phyloP scores from a whole-genome alignment of 2,888 invertebrate genomes.

The Andrena bicolor region DNA sequence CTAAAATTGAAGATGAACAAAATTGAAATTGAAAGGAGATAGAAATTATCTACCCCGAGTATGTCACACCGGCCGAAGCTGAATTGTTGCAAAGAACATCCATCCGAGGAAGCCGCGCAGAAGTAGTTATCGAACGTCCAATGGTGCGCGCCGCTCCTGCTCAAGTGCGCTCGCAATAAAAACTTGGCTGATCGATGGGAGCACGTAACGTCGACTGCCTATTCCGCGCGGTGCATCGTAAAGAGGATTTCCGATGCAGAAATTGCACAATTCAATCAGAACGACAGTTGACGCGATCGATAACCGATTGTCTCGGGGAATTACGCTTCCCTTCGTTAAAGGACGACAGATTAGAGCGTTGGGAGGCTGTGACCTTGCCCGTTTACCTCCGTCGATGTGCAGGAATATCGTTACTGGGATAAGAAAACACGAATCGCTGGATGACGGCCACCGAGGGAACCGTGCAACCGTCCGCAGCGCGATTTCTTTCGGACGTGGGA shows the following conservation, averaged over 20 bases:
- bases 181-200: not conserved
- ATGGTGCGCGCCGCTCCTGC: no score
- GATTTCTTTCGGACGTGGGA: slow-evolving; percentile 7
- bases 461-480: not conserved
- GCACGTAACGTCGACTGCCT: not conserved
- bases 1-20: no score
- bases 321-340: slow-evolving; percentile 25
- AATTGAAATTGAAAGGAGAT: no score
- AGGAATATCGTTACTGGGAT: not conserved
- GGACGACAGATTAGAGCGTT: slow-evolving; percentile 20
- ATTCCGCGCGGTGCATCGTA: slow-evolving; percentile 6
- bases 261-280: slow-evolving; percentile 43
- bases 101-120: no score
- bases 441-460: not conserved
- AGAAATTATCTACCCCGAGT: no score
- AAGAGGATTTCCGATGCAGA: slow-evolving; percentile 26
- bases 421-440: not conserved
- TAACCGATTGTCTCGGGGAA: slow-evolving; percentile 32
- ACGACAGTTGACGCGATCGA: slow-evolving; percentile 30
- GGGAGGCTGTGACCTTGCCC: not conserved
- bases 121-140: no score
- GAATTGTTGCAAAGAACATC: no score
- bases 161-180: no score
- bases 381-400: not conserved
- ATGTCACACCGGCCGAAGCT: no score